Base-by-base conservation (phyloP, 2,888 invertebrate genomes). In the Cryptophagus acutangulus region DNA sequence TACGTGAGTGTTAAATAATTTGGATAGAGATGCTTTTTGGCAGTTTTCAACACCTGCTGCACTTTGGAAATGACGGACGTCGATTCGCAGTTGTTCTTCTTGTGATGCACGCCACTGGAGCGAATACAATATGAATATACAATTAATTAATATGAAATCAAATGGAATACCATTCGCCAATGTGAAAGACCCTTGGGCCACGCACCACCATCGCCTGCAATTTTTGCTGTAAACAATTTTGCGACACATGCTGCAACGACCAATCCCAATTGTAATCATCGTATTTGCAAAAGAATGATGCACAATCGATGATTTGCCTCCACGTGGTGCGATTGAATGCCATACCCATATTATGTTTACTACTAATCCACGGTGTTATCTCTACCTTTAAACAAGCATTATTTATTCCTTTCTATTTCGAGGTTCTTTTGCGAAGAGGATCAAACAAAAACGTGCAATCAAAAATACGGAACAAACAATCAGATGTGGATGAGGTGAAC, bases 241-340 rank as follows among this genome's bases (percentile, higher is more conserved):
- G 89, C 1, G 92, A 90, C 36, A 94, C 77, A 65, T 92, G 88
- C 50, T 94, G 84, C 49, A 99, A 71, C 1, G 95, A 94, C 87
- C 97, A 99, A 62, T 99, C 97, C 97, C 97, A 99, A 66, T 99
- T 99, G 70, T 99, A 99, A 64, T 99, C 99, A 63, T 99, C 99
- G 70, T 92, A 96, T 1, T 84, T 81, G 70, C 97, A 99, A 69
- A 97, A 99, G 62, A 85, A 81, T 17, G 84, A 75, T 4, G 87
- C 82, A 62, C 94, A 87, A 17, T 76, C 78, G 61, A 86, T 80
- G 29, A 97, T 81, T 52, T 82, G 79, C 41, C 76, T 75, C 95
- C 96, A 99, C 1, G 93, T 84, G 1, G 81, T 80, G 16, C 87
- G 78, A 66, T 92, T 90, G 60, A 97, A 87, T 0, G 89, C 93